These are phyloP conservation scores for Thamnophis sirtalis DNA, from an alignment of 2,113 vertebrate species.

Conservation along the genomic window DNA sequence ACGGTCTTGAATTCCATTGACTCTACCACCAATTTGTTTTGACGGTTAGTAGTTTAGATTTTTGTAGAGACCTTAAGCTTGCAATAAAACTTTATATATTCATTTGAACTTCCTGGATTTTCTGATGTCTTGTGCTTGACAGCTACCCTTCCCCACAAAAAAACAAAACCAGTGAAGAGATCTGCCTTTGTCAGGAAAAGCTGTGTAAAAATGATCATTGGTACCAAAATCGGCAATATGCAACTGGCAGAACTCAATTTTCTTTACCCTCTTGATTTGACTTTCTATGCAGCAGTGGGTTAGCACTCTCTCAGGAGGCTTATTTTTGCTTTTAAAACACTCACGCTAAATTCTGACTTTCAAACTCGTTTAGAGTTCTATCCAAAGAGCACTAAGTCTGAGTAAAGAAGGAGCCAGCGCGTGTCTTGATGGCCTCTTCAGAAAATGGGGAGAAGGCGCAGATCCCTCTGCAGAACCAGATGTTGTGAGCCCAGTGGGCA, in stretches of 20 bases:
- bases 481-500: background rate
- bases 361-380: background rate
- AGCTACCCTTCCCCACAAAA: background rate
- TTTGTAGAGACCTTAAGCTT: background rate
- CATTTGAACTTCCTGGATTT: background rate
- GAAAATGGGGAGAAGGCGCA: background rate
- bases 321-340: background rate
- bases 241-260: background rate
- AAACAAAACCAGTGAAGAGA: background rate
- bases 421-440: background rate
- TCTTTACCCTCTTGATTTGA: background rate
- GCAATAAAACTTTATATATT: background rate
- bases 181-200: background rate
- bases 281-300: background rate
- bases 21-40: background rate
- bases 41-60: background rate
- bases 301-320: background rate
- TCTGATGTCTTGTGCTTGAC: background rate
- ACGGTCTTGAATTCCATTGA: background rate
- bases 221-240: background rate
- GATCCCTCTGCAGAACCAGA: background rate
- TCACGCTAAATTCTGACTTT: background rate
- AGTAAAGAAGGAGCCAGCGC: background rate
- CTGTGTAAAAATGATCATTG: background rate
- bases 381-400: background rate